phyloP scores from a whole-genome alignment of 2,888 invertebrate genomes.

The Aporophyla lueneburgensis region DNA sequence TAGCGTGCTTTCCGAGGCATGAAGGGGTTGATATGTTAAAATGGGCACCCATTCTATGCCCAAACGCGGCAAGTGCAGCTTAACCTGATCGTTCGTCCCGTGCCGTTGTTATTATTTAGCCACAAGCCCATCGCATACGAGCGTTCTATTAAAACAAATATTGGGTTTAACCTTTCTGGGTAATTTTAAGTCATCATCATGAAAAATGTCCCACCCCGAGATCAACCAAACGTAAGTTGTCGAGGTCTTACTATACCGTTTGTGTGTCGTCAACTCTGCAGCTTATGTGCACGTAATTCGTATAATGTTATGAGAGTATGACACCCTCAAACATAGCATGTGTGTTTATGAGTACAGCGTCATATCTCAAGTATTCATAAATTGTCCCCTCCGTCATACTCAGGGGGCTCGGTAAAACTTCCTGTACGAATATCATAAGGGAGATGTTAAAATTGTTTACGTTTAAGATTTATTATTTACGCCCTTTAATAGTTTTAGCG shows the following conservation, averaged over 20 bases:
- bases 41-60: no score
- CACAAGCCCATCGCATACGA: no score
- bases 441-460: conserved; percentile 24
- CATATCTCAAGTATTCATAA: conserved; percentile 40
- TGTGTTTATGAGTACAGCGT: conserved; percentile 22
- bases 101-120: no score
- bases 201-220: background rate
- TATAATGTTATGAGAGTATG: background rate
- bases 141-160: no score
- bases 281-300: background rate
- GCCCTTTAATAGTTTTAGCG: background rate
- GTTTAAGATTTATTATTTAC: background rate
- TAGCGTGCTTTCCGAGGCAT: no score
- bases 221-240: background rate
- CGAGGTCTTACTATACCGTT: background rate
- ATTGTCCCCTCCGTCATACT: conserved; percentile 32
- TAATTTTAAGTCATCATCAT: background rate
- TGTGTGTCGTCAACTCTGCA: background rate
- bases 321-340: background rate
- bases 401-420: background rate
- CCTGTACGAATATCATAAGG: conserved; percentile 33
- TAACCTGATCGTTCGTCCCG: no score
- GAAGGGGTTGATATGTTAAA: no score
- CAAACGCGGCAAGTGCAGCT: no score
- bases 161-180: background rate